Conservation (phyloP, 2,113 vertebrate species). For the Alectura lathami region DNA sequence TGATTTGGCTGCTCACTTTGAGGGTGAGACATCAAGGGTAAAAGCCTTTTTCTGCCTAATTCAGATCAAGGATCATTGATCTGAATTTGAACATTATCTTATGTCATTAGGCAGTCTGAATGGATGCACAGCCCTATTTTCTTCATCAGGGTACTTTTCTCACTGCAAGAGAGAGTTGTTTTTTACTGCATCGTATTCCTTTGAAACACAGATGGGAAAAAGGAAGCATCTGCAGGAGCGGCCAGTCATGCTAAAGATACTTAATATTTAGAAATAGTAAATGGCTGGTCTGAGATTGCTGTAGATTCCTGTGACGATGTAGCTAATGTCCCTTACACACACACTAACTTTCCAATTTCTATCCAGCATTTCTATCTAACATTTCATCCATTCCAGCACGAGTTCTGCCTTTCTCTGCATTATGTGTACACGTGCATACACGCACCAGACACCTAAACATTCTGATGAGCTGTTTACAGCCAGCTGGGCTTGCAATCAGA, state of each 20-base stretch:
- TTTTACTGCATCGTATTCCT: neutral
- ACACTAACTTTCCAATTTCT: neutral
- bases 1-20: neutral
- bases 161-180: neutral
- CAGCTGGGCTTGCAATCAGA: neutral
- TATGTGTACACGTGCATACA: fast-evolving
- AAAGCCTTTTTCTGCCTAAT: neutral
- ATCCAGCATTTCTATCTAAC: too few relatives aligned
- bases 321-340: neutral
- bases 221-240: neutral
- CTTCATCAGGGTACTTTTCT: neutral
- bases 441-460: neutral
- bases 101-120: neutral
- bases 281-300: neutral
- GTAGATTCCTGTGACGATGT: neutral
- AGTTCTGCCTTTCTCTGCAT: neutral
- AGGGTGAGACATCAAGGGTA: neutral
- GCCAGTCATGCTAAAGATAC: neutral
- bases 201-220: neutral
- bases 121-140: neutral
- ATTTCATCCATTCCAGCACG: neutral
- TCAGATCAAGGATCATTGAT: slow-evolving; percentile 3
- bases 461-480: neutral
- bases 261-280: neutral
- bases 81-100: slow-evolving; percentile 13